Base-by-base conservation (phyloP, 1,140 invertebrate species). In the Lordiphosa clarofinis region DNA sequence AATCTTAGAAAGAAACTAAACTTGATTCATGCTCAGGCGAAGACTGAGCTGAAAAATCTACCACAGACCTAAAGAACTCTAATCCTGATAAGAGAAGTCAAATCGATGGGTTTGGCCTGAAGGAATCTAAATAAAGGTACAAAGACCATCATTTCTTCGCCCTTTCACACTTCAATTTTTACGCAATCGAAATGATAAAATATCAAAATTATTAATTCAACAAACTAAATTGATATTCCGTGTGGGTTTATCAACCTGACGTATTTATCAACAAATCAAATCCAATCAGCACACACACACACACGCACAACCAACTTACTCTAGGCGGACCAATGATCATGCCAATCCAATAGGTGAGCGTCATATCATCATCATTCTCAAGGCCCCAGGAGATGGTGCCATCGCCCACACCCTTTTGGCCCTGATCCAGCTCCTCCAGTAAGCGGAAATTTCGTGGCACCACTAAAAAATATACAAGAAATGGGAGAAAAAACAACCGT, bases 321-420 rank as follows among this genome's bases (percentile, higher is more conserved):
- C 96, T 94, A 86, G 97, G 96, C 79, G 98, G 98, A 72, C 98
- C 98, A 91, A 99, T 98, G 86, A 99, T 99, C 96, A 99, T 99
- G 58, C 97, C 97, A 89, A 96, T 99, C 98, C 98, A 99, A 89
- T 97, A 94, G 81, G 96, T 98, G 44, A 99, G 92, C 72, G 96
- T 98, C 96, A 99, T 99, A 90, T 99, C 98, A 91, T 98, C 97
- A 89, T 99, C 98, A 90, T 97, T 98, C 90, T 99, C 97, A 66
- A 99, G 91, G 49, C 98, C 98, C 98, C 98, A 99, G 88, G 97
- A 98, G 88, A 99, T 99, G 38, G 97, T 99, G 54, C 98, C 98
- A 94, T 99, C 98, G 53, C 97, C 97, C 79, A 97, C 96, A 86
- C 98, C 98, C 91, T 99, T 99, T 90, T 99, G 97, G 57, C 98